Evolutionary conservation across 2,113 vertebrate genomes (phyloP).

Genomic region (Bubalus kerabau): DNA sequence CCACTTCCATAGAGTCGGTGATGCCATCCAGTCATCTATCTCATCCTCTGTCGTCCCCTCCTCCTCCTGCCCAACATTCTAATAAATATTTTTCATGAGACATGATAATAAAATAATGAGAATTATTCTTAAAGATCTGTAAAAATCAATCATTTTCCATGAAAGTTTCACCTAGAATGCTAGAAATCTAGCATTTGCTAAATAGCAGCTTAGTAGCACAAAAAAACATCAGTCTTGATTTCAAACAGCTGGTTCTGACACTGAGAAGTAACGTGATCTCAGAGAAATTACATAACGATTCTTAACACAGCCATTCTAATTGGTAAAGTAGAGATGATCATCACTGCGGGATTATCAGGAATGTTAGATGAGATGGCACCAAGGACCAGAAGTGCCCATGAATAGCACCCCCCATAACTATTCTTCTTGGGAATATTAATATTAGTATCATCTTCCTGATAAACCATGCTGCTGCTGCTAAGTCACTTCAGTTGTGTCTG

Average conservation of each 20-base stretch:
- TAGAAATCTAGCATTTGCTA: neutral
- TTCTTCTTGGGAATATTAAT: neutral
- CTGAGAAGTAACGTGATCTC: neutral
- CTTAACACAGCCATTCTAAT: neutral
- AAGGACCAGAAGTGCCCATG: neutral
- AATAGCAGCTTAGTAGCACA: neutral
- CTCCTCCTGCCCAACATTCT: neutral
- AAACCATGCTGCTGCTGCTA: neutral
- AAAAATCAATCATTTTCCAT: neutral
- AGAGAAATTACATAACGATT: neutral
- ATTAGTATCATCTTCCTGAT: neutral
- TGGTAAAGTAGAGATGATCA: neutral
- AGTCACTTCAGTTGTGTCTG: rapidly evolving
- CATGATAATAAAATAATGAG: neutral
- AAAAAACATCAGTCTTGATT: neutral
- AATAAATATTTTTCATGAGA: neutral
- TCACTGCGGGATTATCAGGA: neutral
- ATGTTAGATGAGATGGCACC: neutral
- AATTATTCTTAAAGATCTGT: neutral
- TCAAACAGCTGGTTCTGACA: neutral
- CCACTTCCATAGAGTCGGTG: no score
- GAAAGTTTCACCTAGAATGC: neutral
- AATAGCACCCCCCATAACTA: neutral
- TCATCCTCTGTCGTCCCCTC: no score
- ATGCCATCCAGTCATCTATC: no score